Conservation (phyloP, 2,888 invertebrate species). For the Drosophila rellima region DNA sequence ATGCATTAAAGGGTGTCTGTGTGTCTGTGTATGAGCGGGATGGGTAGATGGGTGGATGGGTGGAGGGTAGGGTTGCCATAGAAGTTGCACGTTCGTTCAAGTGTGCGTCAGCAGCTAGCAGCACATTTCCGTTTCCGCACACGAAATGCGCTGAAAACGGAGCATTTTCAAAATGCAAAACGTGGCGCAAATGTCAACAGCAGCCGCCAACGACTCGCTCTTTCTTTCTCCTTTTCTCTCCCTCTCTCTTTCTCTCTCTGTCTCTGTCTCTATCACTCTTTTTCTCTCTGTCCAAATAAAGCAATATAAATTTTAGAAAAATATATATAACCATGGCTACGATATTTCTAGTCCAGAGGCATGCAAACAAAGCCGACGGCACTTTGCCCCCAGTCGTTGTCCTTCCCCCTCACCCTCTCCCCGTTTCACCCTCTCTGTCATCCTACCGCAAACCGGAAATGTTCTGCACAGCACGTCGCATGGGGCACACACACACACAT, state of each 20-base stretch:
- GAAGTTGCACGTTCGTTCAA: conserved; percentile 66
- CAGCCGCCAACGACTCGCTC: conserved; percentile 21
- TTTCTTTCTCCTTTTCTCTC: neutral
- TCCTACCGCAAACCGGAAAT: conserved; percentile 63
- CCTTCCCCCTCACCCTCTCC: conserved; percentile 4
- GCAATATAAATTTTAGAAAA: conserved; percentile 77
- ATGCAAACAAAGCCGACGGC: conserved; percentile 77
- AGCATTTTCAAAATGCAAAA: conserved; percentile 80
- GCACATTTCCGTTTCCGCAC: conserved; percentile 81
- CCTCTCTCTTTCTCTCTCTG: neutral
- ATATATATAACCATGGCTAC: conserved; percentile 72
- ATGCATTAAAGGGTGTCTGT: conserved; percentile 38
- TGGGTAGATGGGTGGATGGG: neutral
- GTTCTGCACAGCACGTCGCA: conserved; percentile 77
- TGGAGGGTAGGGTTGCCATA: neutral
- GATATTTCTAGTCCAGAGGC: conserved; percentile 77
- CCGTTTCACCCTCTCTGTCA: conserved; percentile 4
- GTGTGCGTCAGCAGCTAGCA: conserved; percentile 70
- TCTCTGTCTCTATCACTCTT: conserved; percentile 10
- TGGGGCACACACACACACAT: conserved; percentile 41
- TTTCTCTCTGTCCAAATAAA: conserved; percentile 61
- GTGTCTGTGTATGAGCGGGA: conserved; percentile 15
- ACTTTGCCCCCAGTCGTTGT: conserved; percentile 64
- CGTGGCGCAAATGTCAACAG: conserved; percentile 79
- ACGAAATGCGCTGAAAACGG: conserved; percentile 78